Evolutionary conservation across 2,797 vertebrate species (phyloP).

Genomic region (Anisognathus igniventris): DNA sequence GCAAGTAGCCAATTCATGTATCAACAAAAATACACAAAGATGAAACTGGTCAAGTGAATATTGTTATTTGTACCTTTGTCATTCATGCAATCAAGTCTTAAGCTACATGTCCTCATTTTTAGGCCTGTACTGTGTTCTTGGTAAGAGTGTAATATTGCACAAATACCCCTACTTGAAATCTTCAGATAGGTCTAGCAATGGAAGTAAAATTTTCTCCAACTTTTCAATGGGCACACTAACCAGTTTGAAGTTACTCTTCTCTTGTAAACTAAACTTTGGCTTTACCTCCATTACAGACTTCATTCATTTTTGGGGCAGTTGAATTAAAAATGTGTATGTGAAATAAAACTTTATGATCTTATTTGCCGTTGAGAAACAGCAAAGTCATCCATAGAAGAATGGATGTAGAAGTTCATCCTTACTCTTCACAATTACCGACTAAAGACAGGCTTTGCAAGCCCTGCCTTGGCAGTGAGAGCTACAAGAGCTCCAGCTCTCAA

Average conservation of each 20-base stretch:
- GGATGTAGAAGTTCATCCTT: not conserved
- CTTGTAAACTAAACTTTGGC: not conserved
- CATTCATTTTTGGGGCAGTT: not conserved
- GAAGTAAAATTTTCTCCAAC: not conserved
- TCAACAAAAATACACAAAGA: not conserved
- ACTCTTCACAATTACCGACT: fast-evolving
- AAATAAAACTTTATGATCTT: not conserved
- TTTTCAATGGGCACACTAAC: not conserved
- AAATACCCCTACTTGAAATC: not conserved
- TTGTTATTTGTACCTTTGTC: not conserved
- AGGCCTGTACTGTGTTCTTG: not conserved
- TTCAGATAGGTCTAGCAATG: not conserved
- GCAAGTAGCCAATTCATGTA: not conserved
- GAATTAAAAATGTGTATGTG: not conserved
- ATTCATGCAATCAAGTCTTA: not conserved
- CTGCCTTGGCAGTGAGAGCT: not conserved
- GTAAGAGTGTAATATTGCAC: not conserved
- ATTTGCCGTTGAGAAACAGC: not conserved
- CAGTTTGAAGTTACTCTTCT: not conserved
- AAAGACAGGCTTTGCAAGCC: not conserved
- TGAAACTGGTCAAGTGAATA: not conserved
- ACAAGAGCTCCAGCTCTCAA: not conserved
- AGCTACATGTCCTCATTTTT: not conserved
- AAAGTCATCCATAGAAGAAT: not conserved
- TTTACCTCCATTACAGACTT: not conserved